A percentile compares a stretch with the other conserved stretches of the same genome.
Conservation (phyloP, 2,888 invertebrate genomes). For the Trichopria drosophilae region DNA sequence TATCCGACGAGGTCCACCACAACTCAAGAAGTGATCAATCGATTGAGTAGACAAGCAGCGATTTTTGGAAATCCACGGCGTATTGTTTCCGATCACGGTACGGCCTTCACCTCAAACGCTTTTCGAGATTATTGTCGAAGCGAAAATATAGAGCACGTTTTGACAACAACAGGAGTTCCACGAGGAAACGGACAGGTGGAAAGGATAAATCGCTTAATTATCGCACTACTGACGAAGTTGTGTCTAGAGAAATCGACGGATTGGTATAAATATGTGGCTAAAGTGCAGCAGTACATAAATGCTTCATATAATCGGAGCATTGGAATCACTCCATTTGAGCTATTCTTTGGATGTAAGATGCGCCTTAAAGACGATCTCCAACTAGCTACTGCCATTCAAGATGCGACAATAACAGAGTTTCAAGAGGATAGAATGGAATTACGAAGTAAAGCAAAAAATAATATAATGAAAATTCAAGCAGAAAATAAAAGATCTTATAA, state of each 20-base stretch:
- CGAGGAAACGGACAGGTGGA: constrained; percentile 22
- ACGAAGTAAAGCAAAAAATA: constrained; percentile 5
- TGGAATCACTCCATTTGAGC: constrained; percentile 11
- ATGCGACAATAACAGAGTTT: neutral
- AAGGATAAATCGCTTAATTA: constrained; percentile 20
- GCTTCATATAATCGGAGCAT: constrained; percentile 8
- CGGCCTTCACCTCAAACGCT: constrained; percentile 16
- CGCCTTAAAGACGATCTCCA: neutral
- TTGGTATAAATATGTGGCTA: constrained; percentile 5
- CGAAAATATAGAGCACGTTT: constrained; percentile 8
- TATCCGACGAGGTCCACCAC: no score
- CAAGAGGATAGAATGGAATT: neutral
- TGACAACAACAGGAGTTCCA: constrained; percentile 16
- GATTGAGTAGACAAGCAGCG: neutral
- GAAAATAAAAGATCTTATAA: constrained; percentile 8
- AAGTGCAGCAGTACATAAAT: constrained; percentile 16
- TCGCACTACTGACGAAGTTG: constrained; percentile 17
- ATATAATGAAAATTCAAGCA: constrained; percentile 6
- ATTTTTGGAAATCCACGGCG: no score
- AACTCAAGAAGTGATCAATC: neutral
- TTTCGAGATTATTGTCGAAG: constrained; percentile 15
- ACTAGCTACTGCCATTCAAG: constrained; percentile 3
- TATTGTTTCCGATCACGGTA: constrained; percentile 9
- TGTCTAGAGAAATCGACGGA: constrained; percentile 1
- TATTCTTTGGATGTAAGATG: constrained; percentile 4